A percentile compares a stretch with the other conserved stretches of the same genome.
Conservation (phyloP, 30 jellyfish, hydroid and myxozoan species). For the Nemopilema nomurai region DNA sequence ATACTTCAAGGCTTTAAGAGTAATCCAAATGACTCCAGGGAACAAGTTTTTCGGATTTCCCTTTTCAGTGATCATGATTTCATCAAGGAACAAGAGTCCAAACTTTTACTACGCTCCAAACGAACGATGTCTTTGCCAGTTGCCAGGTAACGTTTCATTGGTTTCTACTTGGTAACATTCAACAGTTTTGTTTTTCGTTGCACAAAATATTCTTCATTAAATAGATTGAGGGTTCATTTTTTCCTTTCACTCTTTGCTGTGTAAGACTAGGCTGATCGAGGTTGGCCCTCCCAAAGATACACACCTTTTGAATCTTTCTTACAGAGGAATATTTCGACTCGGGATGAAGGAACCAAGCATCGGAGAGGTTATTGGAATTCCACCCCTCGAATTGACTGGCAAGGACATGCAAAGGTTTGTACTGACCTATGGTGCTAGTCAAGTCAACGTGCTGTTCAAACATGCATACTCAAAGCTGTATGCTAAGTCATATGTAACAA, state of each 20-base stretch:
- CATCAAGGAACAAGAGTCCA: constrained; percentile 91
- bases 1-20: no score
- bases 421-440: background rate
- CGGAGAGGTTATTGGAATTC: constrained; percentile 81
- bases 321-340: constrained; percentile 89
- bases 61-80: constrained; percentile 90
- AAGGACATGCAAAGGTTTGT: constrained; percentile 74
- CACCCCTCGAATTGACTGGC: constrained; percentile 91
- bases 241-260: no score
- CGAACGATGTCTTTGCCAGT: constrained; percentile 93
- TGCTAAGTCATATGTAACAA: background rate
- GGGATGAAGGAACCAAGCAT: constrained; percentile 76
- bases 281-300: background rate
- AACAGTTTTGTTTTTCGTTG: background rate
- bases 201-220: no score
- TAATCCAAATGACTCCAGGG: no score
- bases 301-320: background rate
- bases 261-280: no score
- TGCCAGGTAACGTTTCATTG: constrained; percentile 70
- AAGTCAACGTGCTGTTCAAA: background rate
- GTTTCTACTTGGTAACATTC: background rate
- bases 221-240: background rate
- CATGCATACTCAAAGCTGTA: background rate
- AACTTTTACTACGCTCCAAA: constrained; percentile 68
- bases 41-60: no score